phyloP scores from a whole-genome alignment of 2,797 vertebrate species.

The Aeoliscus strigatus region DNA sequence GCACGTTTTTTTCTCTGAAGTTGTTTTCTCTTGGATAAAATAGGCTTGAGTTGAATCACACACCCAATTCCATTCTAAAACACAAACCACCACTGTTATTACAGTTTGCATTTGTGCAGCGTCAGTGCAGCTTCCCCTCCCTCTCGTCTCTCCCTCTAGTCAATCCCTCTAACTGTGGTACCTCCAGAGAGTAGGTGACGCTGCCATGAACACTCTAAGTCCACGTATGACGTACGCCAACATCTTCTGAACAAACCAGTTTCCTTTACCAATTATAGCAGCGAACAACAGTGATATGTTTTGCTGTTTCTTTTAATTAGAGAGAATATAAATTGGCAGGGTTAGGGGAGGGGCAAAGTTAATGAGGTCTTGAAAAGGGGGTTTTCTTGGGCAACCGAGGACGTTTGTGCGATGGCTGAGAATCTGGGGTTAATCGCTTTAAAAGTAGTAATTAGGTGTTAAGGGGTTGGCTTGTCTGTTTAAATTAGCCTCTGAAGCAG shows the following conservation, averaged over 20 bases:
- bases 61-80: background rate
- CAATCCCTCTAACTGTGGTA: conserved; percentile 21
- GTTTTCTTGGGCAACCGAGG: conserved; percentile 47
- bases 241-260: conserved; percentile 27
- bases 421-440: conserved; percentile 71
- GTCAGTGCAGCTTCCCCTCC: conserved; percentile 15
- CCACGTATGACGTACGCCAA: conserved; percentile 18
- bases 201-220: conserved; percentile 39
- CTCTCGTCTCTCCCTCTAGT: conserved; percentile 19
- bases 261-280: conserved; percentile 8
- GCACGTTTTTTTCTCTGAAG: too few species aligned
- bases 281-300: conserved; percentile 4
- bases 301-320: background rate
- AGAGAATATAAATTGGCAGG: conserved; percentile 8
- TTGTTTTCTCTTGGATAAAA: too few species aligned
- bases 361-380: conserved; percentile 38
- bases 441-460: conserved; percentile 71
- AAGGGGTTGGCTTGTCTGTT: conserved; percentile 70
- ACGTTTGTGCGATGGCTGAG: conserved; percentile 58
- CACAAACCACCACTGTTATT: conserved; percentile 15
- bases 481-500: conserved; percentile 65
- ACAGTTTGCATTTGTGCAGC: conserved; percentile 7
- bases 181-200: conserved; percentile 23
- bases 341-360: conserved; percentile 20
- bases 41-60: too few species aligned